Evolutionary conservation across 1,140 invertebrate genomes (phyloP).

Genomic region (Bombus soroeensis): DNA sequence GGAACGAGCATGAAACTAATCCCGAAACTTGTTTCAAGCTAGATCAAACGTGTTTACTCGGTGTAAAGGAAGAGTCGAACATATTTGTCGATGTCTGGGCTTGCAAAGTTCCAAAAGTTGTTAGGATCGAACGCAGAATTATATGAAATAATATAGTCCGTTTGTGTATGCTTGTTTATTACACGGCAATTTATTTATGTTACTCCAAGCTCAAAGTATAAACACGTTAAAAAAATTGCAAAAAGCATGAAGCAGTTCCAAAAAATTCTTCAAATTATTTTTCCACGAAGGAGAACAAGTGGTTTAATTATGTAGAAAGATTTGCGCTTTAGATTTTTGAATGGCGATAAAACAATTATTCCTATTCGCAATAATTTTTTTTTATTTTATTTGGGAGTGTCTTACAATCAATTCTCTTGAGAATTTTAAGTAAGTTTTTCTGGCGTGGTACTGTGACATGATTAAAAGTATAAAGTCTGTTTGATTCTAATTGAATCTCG

Average conservation of each 20-base stretch:
- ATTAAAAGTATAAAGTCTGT: no score
- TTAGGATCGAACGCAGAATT: no score
- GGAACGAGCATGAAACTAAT: slow-evolving; percentile 21
- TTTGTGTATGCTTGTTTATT: background rate
- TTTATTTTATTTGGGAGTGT: no score
- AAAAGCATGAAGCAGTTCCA: background rate
- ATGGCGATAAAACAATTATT: no score
- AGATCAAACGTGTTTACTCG: slow-evolving; percentile 9
- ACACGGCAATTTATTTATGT: background rate
- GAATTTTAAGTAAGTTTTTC: no score
- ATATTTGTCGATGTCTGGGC: slow-evolving; percentile 3
- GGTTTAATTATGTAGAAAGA: no score
- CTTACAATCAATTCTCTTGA: no score
- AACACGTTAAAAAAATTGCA: background rate
- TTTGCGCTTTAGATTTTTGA: no score
- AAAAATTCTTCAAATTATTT: background rate
- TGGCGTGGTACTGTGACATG: no score
- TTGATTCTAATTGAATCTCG: no score
- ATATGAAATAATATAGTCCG: background rate
- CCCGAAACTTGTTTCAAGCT: slow-evolving; percentile 20
- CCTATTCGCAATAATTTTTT: no score
- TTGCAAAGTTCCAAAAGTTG: background rate
- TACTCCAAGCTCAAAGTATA: background rate
- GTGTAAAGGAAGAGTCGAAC: background rate
- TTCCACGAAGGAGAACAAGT: background rate